These are phyloP conservation scores for Anoplolepis gracilipes DNA, from an alignment of 1,140 invertebrate genomes.

Conservation along the genomic window DNA sequence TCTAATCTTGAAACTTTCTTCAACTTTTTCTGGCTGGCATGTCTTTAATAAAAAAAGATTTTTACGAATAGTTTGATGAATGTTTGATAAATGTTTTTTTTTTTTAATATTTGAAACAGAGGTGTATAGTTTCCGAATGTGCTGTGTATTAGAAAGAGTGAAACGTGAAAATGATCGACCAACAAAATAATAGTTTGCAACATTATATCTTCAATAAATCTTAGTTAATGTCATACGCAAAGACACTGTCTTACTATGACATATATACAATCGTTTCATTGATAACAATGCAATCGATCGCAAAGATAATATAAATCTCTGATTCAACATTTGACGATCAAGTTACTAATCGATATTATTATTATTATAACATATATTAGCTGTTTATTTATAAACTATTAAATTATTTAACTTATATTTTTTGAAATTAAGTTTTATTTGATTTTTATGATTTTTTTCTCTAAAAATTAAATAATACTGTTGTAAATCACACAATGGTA, in stretches of 20 bases:
- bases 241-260: not conserved
- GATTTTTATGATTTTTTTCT: no score
- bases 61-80: no score
- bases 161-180: not conserved
- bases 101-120: no score
- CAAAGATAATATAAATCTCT: not conserved
- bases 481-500: no score
- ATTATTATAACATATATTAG: not conserved
- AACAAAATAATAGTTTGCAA: not conserved
- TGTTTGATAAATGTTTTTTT: no score
- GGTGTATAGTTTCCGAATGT: no score
- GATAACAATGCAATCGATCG: not conserved
- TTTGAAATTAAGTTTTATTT: no score
- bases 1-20: no score
- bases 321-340: not conserved
- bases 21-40: no score
- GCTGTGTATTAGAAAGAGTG: not conserved
- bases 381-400: not conserved
- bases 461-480: no score
- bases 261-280: constrained; percentile 1
- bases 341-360: not conserved
- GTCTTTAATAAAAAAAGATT: no score
- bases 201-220: not conserved
- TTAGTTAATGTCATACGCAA: not conserved
- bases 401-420: not conserved